Conservation (phyloP, 2,888 invertebrate genomes). For the Cephus runcator region DNA sequence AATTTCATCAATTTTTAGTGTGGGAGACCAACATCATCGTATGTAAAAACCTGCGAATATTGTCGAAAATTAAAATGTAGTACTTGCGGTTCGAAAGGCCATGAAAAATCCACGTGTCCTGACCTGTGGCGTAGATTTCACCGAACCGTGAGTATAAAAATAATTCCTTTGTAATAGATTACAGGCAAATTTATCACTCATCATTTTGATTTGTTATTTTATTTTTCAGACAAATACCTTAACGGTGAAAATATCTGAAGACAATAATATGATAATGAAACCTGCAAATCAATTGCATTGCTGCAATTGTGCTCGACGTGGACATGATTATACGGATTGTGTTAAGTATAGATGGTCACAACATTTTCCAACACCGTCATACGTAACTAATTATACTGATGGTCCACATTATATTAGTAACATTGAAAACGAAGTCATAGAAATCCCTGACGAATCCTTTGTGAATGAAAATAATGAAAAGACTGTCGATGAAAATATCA, state of each 20-base stretch:
- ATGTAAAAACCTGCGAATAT: conserved; percentile 67
- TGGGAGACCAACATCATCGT: conserved; percentile 65
- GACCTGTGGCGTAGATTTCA: conserved; percentile 83
- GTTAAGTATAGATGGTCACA: conserved; percentile 51
- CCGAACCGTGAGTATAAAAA: conserved; percentile 71
- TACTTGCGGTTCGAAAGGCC: conserved; percentile 74
- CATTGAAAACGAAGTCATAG: background rate
- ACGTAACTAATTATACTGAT: conserved; percentile 44
- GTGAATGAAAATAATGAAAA: background rate
- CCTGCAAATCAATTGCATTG: conserved; percentile 58
- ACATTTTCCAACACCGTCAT: conserved; percentile 52
- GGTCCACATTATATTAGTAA: conserved; percentile 29
- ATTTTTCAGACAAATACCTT: conserved; percentile 50
- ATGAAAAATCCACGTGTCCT: conserved; percentile 73
- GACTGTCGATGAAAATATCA: background rate
- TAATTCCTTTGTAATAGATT: background rate
- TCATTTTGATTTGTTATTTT: background rate
- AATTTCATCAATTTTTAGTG: conserved; percentile 69
- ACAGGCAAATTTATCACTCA: background rate
- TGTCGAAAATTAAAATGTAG: conserved; percentile 68
- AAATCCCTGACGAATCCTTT: background rate
- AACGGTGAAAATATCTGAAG: conserved; percentile 46
- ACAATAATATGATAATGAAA: conserved; percentile 50
- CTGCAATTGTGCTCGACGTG: conserved; percentile 64
- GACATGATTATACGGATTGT: conserved; percentile 60